phyloP scores from a whole-genome alignment of 1,140 invertebrate species.

The Lepidostoma basale region DNA sequence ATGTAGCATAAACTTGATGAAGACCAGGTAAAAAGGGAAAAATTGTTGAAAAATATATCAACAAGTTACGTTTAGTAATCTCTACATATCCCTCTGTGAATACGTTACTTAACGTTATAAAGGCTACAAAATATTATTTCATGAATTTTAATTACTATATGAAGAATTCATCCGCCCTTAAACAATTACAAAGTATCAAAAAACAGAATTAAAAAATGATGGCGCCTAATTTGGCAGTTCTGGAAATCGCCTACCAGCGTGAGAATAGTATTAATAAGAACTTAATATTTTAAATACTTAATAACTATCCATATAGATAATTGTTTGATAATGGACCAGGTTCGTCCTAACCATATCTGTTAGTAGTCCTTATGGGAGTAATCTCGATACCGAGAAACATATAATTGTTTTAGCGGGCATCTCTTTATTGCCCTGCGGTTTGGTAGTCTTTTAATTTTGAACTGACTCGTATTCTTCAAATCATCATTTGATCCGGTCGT shows the following conservation, averaged over 20 bases:
- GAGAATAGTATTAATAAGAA: conserved; percentile 21
- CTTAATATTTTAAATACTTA: conserved; percentile 22
- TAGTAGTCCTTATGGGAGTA: too few species aligned
- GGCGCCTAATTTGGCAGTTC: neutral
- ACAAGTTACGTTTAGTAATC: too few species aligned
- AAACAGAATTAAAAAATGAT: neutral
- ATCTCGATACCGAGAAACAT: conserved; percentile 4
- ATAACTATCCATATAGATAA: conserved; percentile 15
- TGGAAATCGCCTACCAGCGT: neutral
- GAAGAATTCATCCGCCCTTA: too few species aligned
- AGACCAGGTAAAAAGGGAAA: too few species aligned
- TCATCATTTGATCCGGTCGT: neutral
- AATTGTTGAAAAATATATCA: too few species aligned
- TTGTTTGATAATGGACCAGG: conserved; percentile 7
- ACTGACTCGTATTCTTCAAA: neutral
- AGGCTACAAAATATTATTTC: too few species aligned
- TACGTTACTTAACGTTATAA: too few species aligned
- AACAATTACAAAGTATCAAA: too few species aligned
- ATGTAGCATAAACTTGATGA: too few species aligned
- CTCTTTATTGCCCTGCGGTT: neutral
- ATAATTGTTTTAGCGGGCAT: conserved; percentile 17
- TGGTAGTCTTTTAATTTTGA: neutral
- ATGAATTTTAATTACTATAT: too few species aligned
- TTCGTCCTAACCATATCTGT: neutral
- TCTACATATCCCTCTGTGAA: too few species aligned